These are phyloP conservation scores for Tenthredo mesomela DNA, from an alignment of 2,888 invertebrate species.

Conservation along the genomic window DNA sequence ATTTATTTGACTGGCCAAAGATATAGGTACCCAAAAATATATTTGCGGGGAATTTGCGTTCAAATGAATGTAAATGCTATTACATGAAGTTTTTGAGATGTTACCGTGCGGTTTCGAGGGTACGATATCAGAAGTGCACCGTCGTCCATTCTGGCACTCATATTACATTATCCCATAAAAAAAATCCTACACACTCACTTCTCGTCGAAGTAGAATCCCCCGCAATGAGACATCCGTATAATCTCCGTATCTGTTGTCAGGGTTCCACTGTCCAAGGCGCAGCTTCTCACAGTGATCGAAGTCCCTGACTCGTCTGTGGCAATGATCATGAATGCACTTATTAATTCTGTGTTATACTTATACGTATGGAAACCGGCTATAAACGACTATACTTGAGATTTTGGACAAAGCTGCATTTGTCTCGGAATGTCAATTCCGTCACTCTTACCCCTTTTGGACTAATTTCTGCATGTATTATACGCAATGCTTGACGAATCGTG, in stretches of 20 bases:
- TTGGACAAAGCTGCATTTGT: not conserved
- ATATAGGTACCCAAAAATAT: not conserved
- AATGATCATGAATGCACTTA: not conserved
- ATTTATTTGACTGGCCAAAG: not conserved
- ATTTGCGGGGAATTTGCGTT: too few species aligned
- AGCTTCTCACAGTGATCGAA: slow-evolving; percentile 93
- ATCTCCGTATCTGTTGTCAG: slow-evolving; percentile 98
- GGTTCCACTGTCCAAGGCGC: slow-evolving; percentile 97
- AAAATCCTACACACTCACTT: slow-evolving; percentile 80
- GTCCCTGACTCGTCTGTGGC: slow-evolving; percentile 88
- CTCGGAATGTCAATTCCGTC: not conserved
- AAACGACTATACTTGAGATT: not conserved
- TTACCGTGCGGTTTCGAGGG: too few species aligned
- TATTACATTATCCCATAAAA: not conserved
- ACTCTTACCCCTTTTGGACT: not conserved
- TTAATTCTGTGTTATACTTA: not conserved
- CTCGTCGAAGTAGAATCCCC: slow-evolving; percentile 93
- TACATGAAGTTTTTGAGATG: too few species aligned
- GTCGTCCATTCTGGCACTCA: not conserved
- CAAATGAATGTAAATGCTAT: too few species aligned
- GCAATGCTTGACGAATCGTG: not conserved
- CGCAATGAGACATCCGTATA: slow-evolving; percentile 98
- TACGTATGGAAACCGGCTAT: not conserved
- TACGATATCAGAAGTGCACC: not conserved
- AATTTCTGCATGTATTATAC: not conserved